A percentile compares a stretch with the other conserved stretches of the same genome.
Conservation (phyloP, 2,888 invertebrate genomes). For the Tipula helvola region DNA sequence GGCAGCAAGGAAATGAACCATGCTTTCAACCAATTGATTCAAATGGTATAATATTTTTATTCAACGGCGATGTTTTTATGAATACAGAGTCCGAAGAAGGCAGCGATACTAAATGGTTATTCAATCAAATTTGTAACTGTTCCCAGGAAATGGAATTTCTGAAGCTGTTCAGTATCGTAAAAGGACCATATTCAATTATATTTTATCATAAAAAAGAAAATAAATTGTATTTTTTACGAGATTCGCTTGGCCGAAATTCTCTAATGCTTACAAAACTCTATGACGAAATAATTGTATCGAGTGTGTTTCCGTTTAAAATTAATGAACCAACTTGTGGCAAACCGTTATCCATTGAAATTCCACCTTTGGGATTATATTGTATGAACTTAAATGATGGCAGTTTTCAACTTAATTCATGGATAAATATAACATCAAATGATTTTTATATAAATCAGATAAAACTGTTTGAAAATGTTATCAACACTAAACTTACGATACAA, state of each 20-base stretch:
- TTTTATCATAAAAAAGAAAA: slow-evolving; percentile 49
- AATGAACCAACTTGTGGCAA: slow-evolving; percentile 22
- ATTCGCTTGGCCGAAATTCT: slow-evolving; percentile 75
- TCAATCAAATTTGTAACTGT: slow-evolving; percentile 29
- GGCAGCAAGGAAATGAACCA: slow-evolving; percentile 63
- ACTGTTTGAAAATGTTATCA: slow-evolving; percentile 14
- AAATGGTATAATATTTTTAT: slow-evolving; percentile 53
- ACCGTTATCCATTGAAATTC: slow-evolving; percentile 43
- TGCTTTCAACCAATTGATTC: slow-evolving; percentile 56
- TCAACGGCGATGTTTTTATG: slow-evolving; percentile 83
- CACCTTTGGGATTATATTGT: slow-evolving; percentile 40
- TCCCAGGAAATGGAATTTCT: slow-evolving; percentile 23
- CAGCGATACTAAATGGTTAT: slow-evolving; percentile 44
- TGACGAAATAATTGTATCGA: slow-evolving; percentile 8
- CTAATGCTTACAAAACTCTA: slow-evolving; percentile 45
- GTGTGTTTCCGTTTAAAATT: slow-evolving; percentile 8
- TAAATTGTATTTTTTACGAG: slow-evolving; percentile 68
- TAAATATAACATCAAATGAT: not conserved
- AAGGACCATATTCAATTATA: slow-evolving; percentile 78
- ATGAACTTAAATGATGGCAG: not conserved
- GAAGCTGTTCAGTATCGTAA: slow-evolving; percentile 42
- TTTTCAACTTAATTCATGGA: slow-evolving; percentile 22
- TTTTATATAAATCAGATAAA: slow-evolving; percentile 8
- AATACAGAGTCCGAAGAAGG: slow-evolving; percentile 33
- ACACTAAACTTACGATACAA: slow-evolving; percentile 14